Evolutionary conservation across 2,113 vertebrate species (phyloP).

Genomic region (Orthonyx spaldingii): DNA sequence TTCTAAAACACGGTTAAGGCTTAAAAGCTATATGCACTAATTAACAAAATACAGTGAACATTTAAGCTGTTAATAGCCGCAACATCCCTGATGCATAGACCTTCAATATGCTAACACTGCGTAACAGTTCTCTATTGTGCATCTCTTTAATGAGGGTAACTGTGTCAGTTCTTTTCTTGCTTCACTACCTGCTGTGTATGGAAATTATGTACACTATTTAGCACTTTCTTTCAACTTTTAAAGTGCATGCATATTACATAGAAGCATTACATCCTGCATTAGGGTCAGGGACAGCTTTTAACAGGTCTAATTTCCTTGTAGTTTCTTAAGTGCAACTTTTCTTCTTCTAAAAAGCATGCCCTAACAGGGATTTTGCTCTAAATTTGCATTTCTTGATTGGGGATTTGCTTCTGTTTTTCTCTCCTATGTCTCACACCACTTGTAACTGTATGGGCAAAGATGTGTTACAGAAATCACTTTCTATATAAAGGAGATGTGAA

Average conservation of each 20-base stretch:
- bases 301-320: constrained; percentile 16
- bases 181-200: constrained; percentile 71
- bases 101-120: constrained; percentile 57
- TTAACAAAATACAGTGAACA: constrained; percentile 73
- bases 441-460: background rate
- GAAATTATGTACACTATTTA: constrained; percentile 67
- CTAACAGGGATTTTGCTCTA: background rate
- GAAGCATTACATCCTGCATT: constrained; percentile 36
- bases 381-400: constrained; percentile 26
- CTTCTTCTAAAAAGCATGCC: background rate
- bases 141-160: constrained; percentile 60
- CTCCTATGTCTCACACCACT: background rate
- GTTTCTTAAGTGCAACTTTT: constrained; percentile 12
- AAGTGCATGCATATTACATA: constrained; percentile 56
- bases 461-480: constrained; percentile 4
- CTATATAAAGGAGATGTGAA: background rate
- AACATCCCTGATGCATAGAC: constrained; percentile 65
- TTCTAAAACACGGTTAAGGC: constrained; percentile 56
- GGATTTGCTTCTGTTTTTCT: background rate
- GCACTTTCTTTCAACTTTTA: constrained; percentile 63
- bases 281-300: constrained; percentile 30
- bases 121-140: constrained; percentile 67
- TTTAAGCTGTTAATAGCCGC: constrained; percentile 73
- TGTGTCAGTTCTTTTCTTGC: constrained; percentile 68
- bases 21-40: constrained; percentile 69